Percentiles rank a stretch among this genome's conserved stretches.
Evolutionary conservation across 2,888 invertebrate species (phyloP).

Genomic region (Bimastos eiseni): DNA sequence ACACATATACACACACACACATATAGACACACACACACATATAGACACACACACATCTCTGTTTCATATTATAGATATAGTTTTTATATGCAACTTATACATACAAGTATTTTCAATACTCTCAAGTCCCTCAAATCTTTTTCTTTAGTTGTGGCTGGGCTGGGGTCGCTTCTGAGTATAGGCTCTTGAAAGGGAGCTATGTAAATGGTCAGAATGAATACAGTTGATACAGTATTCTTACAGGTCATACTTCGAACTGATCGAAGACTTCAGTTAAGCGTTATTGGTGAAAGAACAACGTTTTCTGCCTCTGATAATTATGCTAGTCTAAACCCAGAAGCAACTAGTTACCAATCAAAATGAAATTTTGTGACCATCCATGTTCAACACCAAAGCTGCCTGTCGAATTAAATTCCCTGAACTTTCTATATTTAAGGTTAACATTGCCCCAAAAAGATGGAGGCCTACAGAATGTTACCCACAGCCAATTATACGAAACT

Average conservation of each 20-base stretch:
- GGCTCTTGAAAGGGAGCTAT: too few relatives aligned
- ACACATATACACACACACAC: too few relatives aligned
- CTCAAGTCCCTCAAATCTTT: too few relatives aligned
- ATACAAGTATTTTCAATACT: too few relatives aligned
- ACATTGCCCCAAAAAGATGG: not conserved
- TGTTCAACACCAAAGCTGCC: not conserved
- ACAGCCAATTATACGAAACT: not conserved
- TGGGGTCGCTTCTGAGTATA: too few relatives aligned
- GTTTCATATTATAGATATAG: too few relatives aligned
- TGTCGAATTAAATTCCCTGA: not conserved
- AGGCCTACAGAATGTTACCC: not conserved
- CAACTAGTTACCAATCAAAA: not conserved
- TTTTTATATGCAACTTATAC: too few relatives aligned
- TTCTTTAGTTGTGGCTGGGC: too few relatives aligned
- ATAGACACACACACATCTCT: not conserved
- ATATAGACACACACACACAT: not conserved
- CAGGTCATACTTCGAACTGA: not conserved
- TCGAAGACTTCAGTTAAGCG: not conserved
- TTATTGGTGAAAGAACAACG: not conserved
- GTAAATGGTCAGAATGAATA: too few relatives aligned
- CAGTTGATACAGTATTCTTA: not conserved
- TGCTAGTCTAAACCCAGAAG: too few relatives aligned
- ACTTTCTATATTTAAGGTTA: not conserved
- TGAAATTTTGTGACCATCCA: not conserved
- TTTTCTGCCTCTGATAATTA: not conserved